Evolutionary conservation across 1,140 invertebrate genomes (phyloP).

Genomic region (Eriocheir sinensis): DNA sequence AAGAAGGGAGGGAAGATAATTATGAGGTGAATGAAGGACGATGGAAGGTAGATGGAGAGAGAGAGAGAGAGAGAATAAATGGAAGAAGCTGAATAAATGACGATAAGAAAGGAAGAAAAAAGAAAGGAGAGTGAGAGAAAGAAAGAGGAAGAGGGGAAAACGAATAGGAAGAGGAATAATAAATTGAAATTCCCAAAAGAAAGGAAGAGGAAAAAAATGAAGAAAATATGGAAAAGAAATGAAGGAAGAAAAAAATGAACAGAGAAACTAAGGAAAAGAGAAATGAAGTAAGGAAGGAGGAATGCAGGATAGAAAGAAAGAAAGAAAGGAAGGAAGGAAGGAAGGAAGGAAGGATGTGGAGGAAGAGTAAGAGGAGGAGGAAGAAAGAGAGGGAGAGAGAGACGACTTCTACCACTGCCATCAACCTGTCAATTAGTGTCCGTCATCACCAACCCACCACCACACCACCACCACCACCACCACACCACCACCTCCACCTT

Average conservation of each 20-base stretch:
- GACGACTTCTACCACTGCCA: background rate
- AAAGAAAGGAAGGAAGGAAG: background rate
- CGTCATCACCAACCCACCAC: background rate
- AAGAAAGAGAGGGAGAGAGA: background rate
- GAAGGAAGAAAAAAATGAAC: background rate
- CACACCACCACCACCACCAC: background rate
- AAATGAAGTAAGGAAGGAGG: too few relatives aligned
- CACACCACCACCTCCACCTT: background rate
- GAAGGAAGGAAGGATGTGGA: background rate
- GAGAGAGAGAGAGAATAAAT: too few relatives aligned
- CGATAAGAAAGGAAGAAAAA: too few relatives aligned
- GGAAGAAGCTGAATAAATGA: too few relatives aligned
- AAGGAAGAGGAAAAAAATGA: background rate
- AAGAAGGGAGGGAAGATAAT: background rate
- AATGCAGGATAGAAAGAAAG: too few relatives aligned
- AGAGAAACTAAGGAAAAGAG: background rate
- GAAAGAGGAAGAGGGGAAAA: too few relatives aligned
- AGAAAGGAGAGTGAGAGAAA: too few relatives aligned
- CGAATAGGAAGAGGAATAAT: background rate
- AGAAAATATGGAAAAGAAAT: background rate
- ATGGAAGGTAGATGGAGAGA: background rate
- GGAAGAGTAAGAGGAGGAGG: background rate
- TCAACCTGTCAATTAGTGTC: slow-evolving; percentile 24
- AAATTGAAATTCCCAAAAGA: background rate
- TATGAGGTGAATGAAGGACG: background rate